Evolutionary conservation across 1,140 invertebrate genomes (phyloP).

Genomic region (Aphelenchoides avenae): DNA sequence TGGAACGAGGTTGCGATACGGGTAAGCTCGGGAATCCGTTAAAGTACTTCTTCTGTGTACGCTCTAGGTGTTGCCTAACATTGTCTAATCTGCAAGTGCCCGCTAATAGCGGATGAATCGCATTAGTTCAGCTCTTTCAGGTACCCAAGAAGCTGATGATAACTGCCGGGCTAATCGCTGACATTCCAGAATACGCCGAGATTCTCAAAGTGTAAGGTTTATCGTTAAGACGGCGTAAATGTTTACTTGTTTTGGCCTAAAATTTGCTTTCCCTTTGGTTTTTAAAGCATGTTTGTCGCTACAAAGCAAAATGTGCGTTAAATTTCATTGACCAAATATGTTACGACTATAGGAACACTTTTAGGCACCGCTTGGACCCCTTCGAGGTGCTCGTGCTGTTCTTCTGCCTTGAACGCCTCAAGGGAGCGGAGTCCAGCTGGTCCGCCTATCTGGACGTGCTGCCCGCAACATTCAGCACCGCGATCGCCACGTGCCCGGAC

Average conservation of each 20-base stretch:
- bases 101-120: too few relatives aligned
- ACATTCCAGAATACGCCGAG: conserved; percentile 10
- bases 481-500: not conserved
- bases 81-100: too few relatives aligned
- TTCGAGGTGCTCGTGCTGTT: conserved; percentile 9
- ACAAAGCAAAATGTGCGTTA: too few relatives aligned
- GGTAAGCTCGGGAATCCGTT: too few relatives aligned
- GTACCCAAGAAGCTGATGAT: conserved; percentile 13
- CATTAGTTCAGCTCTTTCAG: conserved; percentile 1
- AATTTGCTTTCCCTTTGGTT: not conserved
- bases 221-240: too few relatives aligned
- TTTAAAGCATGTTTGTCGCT: too few relatives aligned
- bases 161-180: conserved; percentile 9
- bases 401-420: conserved; percentile 6
- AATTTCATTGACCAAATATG: too few relatives aligned
- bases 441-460: conserved; percentile 3
- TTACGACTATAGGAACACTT: not conserved
- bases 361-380: too few relatives aligned
- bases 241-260: not conserved
- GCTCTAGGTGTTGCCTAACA: too few relatives aligned
- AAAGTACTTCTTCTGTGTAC: too few relatives aligned
- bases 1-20: too few relatives aligned
- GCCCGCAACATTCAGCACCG: not conserved
- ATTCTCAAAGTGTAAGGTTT: conserved; percentile 17
- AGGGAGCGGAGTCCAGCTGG: not conserved